Evolutionary conservation across 2,113 vertebrate genomes (phyloP), one percentile per base, ranked within the genome.

Genomic region (Tragelaphus imberbis): DNA sequence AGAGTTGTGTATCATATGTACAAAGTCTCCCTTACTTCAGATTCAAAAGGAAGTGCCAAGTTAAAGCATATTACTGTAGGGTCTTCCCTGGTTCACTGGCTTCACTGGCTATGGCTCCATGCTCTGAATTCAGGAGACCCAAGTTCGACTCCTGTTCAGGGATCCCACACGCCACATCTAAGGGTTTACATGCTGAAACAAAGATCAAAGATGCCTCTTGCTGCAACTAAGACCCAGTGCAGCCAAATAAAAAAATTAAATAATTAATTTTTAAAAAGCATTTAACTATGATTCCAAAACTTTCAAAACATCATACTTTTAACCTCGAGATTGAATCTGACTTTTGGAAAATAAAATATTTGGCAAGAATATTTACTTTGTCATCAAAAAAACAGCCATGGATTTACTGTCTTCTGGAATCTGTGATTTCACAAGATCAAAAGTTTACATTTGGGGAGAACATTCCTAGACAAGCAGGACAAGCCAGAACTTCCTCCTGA

Each of bases 381-480:
- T 30, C 53, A 1, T 36, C 65, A 96, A 80, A 49, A n/a, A 56
- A 63, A 90, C 61, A n/a, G 17, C 36, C 47, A 85, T 40, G 2
- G 16, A 91, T 36, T 51, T 85, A 71, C 56, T 61, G 15, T 85
- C 68, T 91, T 96, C 59, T 92, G 84, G 98, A 12, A 98, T 96
- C 97, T 99, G 98, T 56, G 98, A 98, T 94, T 99, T 98, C 86
- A 98, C 97, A 89, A 99, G 99, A 97, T 99, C 98, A 63, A 99
- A 99, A 97, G 98, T 94, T 99, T 98, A 1, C 99, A 97, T 98
- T 99, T 98, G 97, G 99, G 97, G 98, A 99, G 97, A 99, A 99
- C 98, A 99, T 99, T 97, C 98, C 98, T 96, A 99, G 98, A 49
- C 98, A 98, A 28, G 98, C 95, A 10, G 99, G 98, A 94, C 98